phyloP scores from a whole-genome alignment of 1,140 invertebrate species.

The Drosophila nebulosa region DNA sequence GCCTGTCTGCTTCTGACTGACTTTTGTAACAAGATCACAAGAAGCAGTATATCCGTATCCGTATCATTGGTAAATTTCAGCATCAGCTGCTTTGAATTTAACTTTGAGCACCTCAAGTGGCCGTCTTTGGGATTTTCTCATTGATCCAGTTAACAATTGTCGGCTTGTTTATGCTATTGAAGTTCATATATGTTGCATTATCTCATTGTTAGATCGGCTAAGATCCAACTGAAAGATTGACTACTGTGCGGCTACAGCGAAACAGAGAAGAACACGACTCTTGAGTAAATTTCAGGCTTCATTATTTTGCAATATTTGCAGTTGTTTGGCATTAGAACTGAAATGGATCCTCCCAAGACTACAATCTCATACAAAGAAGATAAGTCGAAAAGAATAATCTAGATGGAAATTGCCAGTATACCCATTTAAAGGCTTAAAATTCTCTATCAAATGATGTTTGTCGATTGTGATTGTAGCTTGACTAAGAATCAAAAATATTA shows the following conservation, averaged over 20 bases:
- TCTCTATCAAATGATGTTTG: no score
- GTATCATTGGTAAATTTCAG: background rate
- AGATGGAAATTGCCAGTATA: no score
- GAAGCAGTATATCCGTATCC: conserved; percentile 27
- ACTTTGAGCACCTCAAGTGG: conserved; percentile 46
- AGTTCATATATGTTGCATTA: conserved; percentile 77
- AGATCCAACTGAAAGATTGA: conserved; percentile 52
- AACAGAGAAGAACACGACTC: conserved; percentile 6
- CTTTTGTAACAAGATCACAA: conserved; percentile 75
- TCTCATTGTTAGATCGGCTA: conserved; percentile 71
- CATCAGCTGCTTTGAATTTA: conserved; percentile 60
- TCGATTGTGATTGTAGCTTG: background rate
- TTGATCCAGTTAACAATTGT: conserved; percentile 59
- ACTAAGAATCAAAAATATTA: no score
- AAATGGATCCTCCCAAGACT: background rate
- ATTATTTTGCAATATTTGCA: conserved; percentile 44
- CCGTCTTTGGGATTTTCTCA: conserved; percentile 39
- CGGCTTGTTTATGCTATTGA: conserved; percentile 56
- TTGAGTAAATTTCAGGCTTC: conserved; percentile 16
- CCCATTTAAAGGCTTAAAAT: no score
- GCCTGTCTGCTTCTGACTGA: conserved; percentile 48
- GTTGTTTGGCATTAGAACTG: conserved; percentile 39
- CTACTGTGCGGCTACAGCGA: conserved; percentile 30
- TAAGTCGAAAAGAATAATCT: background rate
- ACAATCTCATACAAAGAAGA: background rate